A percentile compares a stretch with the other conserved stretches of the same genome.
Evolutionary conservation across 2,888 invertebrate species (phyloP).

Genomic region (Dasypogon diadema): DNA sequence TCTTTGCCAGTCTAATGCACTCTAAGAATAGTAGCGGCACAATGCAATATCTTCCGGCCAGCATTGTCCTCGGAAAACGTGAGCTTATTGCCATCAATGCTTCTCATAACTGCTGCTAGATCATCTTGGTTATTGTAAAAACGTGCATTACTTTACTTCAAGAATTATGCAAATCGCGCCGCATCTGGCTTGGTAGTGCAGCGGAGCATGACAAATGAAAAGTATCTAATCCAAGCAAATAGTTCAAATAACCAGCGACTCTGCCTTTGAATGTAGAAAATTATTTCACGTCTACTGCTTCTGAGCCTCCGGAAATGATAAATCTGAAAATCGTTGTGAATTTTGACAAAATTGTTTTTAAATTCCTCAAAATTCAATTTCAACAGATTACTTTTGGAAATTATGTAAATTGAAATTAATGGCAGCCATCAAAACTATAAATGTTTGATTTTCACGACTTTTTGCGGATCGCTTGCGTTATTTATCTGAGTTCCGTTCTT

Average conservation of each 20-base stretch:
- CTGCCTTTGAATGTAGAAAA: neutral
- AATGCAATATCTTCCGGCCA: conserved; percentile 15
- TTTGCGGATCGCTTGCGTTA: too few species aligned
- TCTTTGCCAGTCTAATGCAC: neutral
- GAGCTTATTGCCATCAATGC: conserved; percentile 28
- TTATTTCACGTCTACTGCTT: neutral
- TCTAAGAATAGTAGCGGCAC: conserved; percentile 2
- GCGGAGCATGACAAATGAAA: conserved; percentile 30
- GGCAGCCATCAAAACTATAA: too few species aligned
- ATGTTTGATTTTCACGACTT: too few species aligned
- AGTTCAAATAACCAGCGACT: conserved; percentile 18
- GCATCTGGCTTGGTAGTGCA: conserved; percentile 28
- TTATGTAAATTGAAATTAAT: too few species aligned
- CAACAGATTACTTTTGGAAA: too few species aligned
- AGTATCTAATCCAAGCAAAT: conserved; percentile 28
- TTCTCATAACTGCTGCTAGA: conserved; percentile 33
- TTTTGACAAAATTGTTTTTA: too few species aligned
- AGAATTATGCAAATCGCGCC: conserved; percentile 44
- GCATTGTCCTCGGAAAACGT: conserved; percentile 35
- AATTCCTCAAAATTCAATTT: too few species aligned
- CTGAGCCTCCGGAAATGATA: neutral
- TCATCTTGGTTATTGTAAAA: conserved; percentile 47
- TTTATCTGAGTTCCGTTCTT: too few species aligned
- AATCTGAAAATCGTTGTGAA: neutral
- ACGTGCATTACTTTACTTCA: conserved; percentile 38